Evolutionary conservation across 2,797 vertebrate species (phyloP), one percentile per base, ranked within the genome.

Genomic region (Merluccius polli): DNA sequence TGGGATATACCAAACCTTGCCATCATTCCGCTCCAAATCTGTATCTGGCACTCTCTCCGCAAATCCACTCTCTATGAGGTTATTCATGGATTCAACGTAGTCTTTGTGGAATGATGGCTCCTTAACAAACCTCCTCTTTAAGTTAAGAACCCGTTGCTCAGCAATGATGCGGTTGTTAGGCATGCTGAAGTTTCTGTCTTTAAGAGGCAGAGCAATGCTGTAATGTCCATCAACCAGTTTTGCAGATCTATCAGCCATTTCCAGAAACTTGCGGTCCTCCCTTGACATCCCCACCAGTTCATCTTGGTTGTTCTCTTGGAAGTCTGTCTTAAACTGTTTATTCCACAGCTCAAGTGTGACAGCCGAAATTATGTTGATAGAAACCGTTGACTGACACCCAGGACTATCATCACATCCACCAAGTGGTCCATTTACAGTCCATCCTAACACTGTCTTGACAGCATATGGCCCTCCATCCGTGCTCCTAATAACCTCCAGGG

Each of bases 1-100:
- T 2, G 75, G 77, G 21, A 79, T 77, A 44, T 79, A 79, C 79
- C 75, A 83, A 1, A 81, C 73, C 3, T 36, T 41, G 2, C 75
- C 73, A 15, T 41, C 38, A 65, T 79, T 1, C 8, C 24, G 0
- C 73, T 52, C 38, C 5, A 13, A 8, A 41, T 16, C 13, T 41
- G 38, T 41, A 4, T 4, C 11, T 41, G 38, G 4, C 74, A 24
- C 71, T 72, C 12, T 70, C 16, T 13, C 75, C 30, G 36, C 74
- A 82, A 2, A 41, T 41, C 38, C 38, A 41, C 38, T 41, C 1
- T 11, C 4, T 41, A 41, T 13, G 1, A 41, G 38, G 5, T 41
- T 41, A 16, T 41, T 16, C 38, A 41, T 41, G 13, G 15, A 41
- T 11, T 3, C 24, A 0, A 1, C 75, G 2, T 75, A 75, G 9